These are phyloP conservation scores for Mamestra brassicae DNA, from an alignment of 2,888 invertebrate species.

Conservation along the genomic window DNA sequence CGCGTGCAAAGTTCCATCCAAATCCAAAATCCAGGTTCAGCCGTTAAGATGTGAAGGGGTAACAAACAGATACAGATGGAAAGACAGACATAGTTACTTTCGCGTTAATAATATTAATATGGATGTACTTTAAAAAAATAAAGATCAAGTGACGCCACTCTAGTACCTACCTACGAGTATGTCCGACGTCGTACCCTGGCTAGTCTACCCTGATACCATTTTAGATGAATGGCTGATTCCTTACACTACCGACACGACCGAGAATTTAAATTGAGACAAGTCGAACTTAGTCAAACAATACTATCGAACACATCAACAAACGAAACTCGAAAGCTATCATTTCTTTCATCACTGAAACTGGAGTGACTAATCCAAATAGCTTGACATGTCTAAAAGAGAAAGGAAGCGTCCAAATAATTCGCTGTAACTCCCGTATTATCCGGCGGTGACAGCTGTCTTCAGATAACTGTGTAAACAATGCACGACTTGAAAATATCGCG, in stretches of 20 bases:
- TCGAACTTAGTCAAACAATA: neutral
- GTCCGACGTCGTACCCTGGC: too few relatives aligned
- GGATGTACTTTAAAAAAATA: too few relatives aligned
- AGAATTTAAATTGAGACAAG: neutral
- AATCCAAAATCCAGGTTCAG: too few relatives aligned
- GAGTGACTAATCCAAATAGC: constrained; percentile 53
- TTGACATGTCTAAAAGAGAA: constrained; percentile 70
- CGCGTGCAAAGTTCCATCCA: too few relatives aligned
- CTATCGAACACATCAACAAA: neutral
- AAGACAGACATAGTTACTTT: too few relatives aligned
- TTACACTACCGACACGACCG: neutral
- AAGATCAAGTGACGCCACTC: too few relatives aligned
- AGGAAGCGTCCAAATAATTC: constrained; percentile 71
- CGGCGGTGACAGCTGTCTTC: constrained; percentile 79
- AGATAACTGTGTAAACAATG: constrained; percentile 79
- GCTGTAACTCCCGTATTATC: constrained; percentile 74
- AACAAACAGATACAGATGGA: too few relatives aligned
- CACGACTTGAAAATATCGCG: constrained; percentile 55
- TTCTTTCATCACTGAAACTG: constrained; percentile 35
- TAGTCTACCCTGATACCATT: too few relatives aligned
- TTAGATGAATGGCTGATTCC: too few relatives aligned
- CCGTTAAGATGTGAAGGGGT: too few relatives aligned
- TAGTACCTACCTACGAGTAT: too few relatives aligned
- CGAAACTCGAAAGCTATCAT: constrained; percentile 2
- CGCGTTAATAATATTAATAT: too few relatives aligned